phyloP scores from a whole-genome alignment of 1,140 invertebrate genomes.

The Drosophila hydei region DNA sequence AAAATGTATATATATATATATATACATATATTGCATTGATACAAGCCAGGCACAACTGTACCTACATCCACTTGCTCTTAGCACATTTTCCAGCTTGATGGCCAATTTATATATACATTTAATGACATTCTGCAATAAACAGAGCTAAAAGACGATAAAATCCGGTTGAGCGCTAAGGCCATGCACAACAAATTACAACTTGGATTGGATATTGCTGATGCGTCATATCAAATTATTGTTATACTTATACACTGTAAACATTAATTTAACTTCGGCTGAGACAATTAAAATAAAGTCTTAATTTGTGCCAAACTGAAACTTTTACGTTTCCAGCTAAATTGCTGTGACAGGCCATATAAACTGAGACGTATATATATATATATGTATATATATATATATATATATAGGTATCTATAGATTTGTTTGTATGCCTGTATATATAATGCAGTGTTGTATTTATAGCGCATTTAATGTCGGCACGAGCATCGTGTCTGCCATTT shows the following conservation, averaged over 20 bases:
- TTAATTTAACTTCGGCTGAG: conserved; percentile 27
- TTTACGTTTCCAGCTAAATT: conserved; percentile 26
- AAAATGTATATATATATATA: conserved; percentile 2
- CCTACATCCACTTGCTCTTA: not conserved
- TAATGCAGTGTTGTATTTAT: conserved; percentile 15
- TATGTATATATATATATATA: not conserved
- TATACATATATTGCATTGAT: conserved; percentile 28
- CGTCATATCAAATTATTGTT: conserved; percentile 34
- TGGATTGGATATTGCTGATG: conserved; percentile 10
- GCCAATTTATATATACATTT: conserved; percentile 42
- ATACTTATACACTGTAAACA: conserved; percentile 12
- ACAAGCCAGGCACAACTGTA: conserved; percentile 36
- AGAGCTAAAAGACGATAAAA: conserved; percentile 46
- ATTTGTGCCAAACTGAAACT: conserved; percentile 7
- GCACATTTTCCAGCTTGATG: conserved; percentile 8
- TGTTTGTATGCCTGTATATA: conserved; percentile 21
- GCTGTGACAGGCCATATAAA: not conserved
- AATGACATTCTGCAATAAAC: conserved; percentile 51
- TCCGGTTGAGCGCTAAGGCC: conserved; percentile 66
- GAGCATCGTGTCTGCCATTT: conserved; percentile 25
- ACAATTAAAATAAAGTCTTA: conserved; percentile 30
- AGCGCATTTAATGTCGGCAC: conserved; percentile 32
- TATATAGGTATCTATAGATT: not conserved
- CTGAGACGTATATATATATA: not conserved
- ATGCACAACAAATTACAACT: conserved; percentile 17